These are phyloP conservation scores for Meliscaeva auricollis DNA, from an alignment of 2,888 invertebrate species.

Conservation along the genomic window DNA sequence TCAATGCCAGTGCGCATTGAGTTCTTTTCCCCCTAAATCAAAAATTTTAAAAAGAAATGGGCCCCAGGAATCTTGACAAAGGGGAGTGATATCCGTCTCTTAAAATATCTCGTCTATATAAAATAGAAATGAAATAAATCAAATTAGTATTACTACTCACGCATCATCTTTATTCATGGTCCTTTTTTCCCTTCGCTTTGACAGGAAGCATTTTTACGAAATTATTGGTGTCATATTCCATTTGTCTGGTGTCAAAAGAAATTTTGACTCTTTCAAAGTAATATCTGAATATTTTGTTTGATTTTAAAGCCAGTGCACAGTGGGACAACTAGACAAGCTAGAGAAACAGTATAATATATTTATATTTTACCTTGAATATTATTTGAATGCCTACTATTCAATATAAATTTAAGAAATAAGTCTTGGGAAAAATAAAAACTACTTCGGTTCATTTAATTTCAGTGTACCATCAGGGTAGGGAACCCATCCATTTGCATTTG, in stretches of 20 bases:
- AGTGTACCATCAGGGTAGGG: no score
- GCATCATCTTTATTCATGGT: conserved; percentile 37
- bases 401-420: no score
- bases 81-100: conserved; percentile 1
- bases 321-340: not conserved
- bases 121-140: conserved; percentile 29
- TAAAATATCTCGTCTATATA: not conserved
- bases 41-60: conserved; percentile 42
- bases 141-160: conserved; percentile 62
- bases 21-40: not conserved
- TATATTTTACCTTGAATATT: no score
- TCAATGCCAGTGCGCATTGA: conserved; percentile 22
- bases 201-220: conserved; percentile 37
- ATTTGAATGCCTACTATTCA: no score
- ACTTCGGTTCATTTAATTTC: no score
- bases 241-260: conserved; percentile 60
- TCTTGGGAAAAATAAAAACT: no score
- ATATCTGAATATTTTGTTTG: conserved; percentile 12
- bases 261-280: conserved; percentile 40
- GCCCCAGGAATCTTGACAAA: conserved; percentile 45
- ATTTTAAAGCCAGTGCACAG: not conserved
- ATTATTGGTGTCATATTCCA: conserved; percentile 61
- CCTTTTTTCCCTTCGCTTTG: not conserved
- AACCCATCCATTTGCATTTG: conserved; percentile 40
- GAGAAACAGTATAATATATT: no score